Percentiles rank a stretch among this genome's conserved stretches.
These are phyloP conservation scores for zebrafish (Danio rerio) DNA, from an alignment of 2,113 vertebrate species.

Conservation along the genomic window DNA sequence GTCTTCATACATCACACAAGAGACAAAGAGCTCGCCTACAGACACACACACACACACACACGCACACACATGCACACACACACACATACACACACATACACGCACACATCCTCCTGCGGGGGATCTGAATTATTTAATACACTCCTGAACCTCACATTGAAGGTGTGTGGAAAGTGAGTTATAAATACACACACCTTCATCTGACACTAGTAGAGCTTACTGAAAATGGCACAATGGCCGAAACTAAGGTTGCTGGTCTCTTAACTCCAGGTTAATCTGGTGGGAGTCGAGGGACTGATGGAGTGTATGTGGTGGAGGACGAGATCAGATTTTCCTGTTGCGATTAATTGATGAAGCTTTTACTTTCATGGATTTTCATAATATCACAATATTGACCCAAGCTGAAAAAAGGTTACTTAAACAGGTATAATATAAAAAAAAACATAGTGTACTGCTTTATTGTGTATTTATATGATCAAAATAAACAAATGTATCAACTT, in stretches of 20 bases:
- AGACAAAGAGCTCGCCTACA: slow-evolving; percentile 49
- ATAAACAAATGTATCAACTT: too few species aligned
- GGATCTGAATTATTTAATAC: slow-evolving; percentile 54
- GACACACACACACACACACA: neutral
- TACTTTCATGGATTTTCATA: too few species aligned
- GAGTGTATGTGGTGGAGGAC: too few species aligned
- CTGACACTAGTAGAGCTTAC: neutral
- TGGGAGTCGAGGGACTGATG: too few species aligned
- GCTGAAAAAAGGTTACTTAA: too few species aligned
- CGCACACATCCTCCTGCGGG: slow-evolving; percentile 5
- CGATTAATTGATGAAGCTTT: too few species aligned
- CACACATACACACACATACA: neutral
- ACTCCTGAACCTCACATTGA: slow-evolving; percentile 18
- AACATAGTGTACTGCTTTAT: too few species aligned
- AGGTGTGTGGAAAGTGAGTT: slow-evolving; percentile 39
- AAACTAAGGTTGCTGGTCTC: slow-evolving; percentile 5
- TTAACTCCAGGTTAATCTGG: neutral
- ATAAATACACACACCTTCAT: slow-evolving; percentile 44
- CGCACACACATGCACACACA: neutral
- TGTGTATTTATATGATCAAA: too few species aligned
- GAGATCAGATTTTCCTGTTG: too few species aligned
- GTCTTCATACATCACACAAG: slow-evolving; percentile 49
- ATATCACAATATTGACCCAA: too few species aligned
- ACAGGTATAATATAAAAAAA: too few species aligned
- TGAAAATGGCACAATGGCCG: slow-evolving; percentile 8